Percentiles rank a stretch among this genome's conserved stretches.
Evolutionary conservation across 2,797 vertebrate species (phyloP).

Genomic region (Anomalospiza imberbis): DNA sequence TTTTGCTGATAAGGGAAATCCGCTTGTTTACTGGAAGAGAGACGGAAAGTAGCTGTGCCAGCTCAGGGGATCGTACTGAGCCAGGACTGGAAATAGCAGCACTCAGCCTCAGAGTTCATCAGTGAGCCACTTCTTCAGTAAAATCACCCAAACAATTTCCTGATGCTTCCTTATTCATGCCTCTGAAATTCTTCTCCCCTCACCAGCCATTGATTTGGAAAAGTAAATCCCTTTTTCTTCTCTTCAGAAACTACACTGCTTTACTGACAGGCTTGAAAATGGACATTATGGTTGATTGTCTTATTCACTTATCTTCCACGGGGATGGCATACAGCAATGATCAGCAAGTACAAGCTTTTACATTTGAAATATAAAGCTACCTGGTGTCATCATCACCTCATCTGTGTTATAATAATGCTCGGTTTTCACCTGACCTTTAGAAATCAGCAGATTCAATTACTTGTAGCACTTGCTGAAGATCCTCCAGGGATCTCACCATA

Average conservation of each 20-base stretch:
- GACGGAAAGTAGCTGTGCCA: not conserved
- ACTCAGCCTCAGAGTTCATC: constrained; percentile 19
- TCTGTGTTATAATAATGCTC: not conserved
- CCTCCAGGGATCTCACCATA: constrained; percentile 19
- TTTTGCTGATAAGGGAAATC: constrained; percentile 39
- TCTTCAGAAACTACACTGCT: not conserved
- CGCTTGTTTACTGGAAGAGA: not conserved
- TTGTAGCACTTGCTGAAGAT: constrained; percentile 30
- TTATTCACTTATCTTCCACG: not conserved
- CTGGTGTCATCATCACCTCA: not conserved
- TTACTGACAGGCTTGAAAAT: not conserved
- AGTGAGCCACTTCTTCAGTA: constrained; percentile 15
- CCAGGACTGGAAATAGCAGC: constrained; percentile 13
- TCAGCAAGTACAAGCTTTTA: not conserved
- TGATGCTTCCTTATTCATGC: not conserved
- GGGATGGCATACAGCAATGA: not conserved
- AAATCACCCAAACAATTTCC: constrained; percentile 42
- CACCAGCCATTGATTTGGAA: not conserved
- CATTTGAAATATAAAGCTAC: not conserved
- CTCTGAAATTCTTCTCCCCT: not conserved
- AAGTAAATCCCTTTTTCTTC: not conserved
- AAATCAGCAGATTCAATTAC: constrained; percentile 54
- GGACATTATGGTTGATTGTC: not conserved
- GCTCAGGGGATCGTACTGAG: rapidly evolving
- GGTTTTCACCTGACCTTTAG: constrained; percentile 15